These are phyloP conservation scores for Anabacerthia variegaticeps DNA, from an alignment of 2,797 vertebrate species.

Conservation along the genomic window DNA sequence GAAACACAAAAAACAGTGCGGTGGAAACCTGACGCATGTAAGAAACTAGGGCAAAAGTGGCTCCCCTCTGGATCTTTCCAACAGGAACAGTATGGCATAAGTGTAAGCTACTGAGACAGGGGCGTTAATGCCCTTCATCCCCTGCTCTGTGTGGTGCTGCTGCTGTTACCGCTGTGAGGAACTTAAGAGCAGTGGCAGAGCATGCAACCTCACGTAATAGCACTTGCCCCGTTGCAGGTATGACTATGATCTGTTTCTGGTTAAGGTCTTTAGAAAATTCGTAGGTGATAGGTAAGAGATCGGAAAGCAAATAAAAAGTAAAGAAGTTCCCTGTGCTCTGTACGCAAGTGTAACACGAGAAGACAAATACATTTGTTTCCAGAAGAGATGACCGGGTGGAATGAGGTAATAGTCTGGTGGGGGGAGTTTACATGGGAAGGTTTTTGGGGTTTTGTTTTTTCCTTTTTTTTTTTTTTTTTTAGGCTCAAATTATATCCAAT, in stretches of 20 bases:
- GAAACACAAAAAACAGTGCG: background rate
- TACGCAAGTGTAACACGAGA: background rate
- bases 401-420: background rate
- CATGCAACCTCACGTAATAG: background rate
- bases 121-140: background rate
- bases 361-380: slow-evolving; percentile 22
- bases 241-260: background rate
- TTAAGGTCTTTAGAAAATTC: background rate
- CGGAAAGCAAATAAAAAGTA: slow-evolving; percentile 16
- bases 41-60: background rate
- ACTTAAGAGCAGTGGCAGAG: background rate
- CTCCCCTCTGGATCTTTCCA: background rate
- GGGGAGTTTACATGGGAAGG: background rate
- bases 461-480: background rate
- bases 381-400: background rate
- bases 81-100: background rate
- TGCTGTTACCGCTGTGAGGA: background rate
- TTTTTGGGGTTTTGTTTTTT: too few species aligned
- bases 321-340: background rate
- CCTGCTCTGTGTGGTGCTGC: background rate
- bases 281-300: background rate
- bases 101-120: background rate
- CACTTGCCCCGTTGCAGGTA: background rate
- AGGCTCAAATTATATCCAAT: background rate
- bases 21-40: background rate